These are phyloP conservation scores for Torymus tubicola DNA, from an alignment of 2,888 invertebrate genomes.

Conservation along the genomic window DNA sequence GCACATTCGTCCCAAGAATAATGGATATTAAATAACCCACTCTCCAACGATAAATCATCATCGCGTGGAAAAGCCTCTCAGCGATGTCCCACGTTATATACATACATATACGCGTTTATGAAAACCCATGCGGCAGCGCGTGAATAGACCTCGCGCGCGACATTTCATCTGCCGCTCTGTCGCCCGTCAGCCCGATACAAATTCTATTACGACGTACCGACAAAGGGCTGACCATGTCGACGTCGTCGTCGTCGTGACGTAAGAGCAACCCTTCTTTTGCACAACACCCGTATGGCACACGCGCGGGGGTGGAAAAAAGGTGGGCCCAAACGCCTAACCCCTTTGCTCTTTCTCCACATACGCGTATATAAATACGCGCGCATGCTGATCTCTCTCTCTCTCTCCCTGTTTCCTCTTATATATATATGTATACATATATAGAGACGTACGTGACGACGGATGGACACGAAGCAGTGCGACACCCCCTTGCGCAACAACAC, in stretches of 20 bases:
- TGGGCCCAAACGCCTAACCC: conserved; percentile 71
- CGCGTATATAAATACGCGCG: too few relatives aligned
- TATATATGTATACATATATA: too few relatives aligned
- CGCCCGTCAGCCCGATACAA: conserved; percentile 24
- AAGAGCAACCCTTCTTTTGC: conserved; percentile 44
- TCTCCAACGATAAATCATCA: background rate
- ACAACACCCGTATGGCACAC: conserved; percentile 63
- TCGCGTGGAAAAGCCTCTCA: background rate
- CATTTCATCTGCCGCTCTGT: too few relatives aligned
- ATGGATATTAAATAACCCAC: background rate
- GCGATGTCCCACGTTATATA: too few relatives aligned
- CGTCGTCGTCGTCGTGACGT: conserved; percentile 41
- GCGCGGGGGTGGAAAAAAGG: conserved; percentile 70
- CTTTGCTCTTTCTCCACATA: conserved; percentile 47
- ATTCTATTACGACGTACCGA: conserved; percentile 33
- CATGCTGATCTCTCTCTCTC: too few relatives aligned
- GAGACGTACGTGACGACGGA: too few relatives aligned
- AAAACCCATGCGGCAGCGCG: too few relatives aligned
- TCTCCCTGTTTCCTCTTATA: too few relatives aligned
- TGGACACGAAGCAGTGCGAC: conserved; percentile 19
- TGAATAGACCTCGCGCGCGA: too few relatives aligned
- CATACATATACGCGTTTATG: too few relatives aligned
- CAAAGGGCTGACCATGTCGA: conserved; percentile 49
- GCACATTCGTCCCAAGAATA: background rate
- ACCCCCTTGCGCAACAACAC: conserved; percentile 73